phyloP scores from a whole-genome alignment of 2,797 vertebrate genomes.

The Menidia menidia region DNA sequence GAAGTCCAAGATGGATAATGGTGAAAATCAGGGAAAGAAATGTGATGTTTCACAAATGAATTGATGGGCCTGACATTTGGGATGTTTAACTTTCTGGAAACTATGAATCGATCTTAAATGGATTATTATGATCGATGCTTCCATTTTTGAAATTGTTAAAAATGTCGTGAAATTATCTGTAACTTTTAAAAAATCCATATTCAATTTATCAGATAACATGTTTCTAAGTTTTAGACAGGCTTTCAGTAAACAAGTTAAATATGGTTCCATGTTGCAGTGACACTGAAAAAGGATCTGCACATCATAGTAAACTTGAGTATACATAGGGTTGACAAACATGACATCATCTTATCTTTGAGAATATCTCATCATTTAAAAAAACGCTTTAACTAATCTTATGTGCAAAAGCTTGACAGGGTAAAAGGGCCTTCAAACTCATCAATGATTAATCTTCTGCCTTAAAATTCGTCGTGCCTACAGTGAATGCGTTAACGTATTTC shows the following conservation, averaged over 20 bases:
- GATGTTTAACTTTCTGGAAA: background rate
- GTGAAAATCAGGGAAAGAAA: background rate
- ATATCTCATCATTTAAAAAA: background rate
- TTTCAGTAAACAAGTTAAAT: constrained; percentile 8
- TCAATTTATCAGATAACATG: too few relatives aligned
- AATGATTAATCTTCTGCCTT: constrained; percentile 25
- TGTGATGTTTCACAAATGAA: background rate
- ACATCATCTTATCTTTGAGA: background rate
- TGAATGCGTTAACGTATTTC: constrained; percentile 15
- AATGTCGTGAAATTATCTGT: constrained; percentile 17
- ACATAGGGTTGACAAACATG: background rate
- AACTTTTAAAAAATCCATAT: background rate
- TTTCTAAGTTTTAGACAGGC: background rate
- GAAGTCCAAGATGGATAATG: background rate
- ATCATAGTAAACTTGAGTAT: background rate
- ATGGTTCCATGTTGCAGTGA: background rate
- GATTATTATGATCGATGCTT: background rate
- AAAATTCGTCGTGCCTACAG: constrained; percentile 1
- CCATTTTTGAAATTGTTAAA: constrained; percentile 6
- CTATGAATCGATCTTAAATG: background rate
- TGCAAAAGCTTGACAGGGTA: background rate
- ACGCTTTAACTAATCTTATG: background rate
- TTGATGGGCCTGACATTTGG: background rate
- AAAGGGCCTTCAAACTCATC: background rate
- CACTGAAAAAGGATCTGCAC: background rate